Conservation (phyloP, 2,888 invertebrate genomes). For the Hirtodrosophila alboralis region DNA sequence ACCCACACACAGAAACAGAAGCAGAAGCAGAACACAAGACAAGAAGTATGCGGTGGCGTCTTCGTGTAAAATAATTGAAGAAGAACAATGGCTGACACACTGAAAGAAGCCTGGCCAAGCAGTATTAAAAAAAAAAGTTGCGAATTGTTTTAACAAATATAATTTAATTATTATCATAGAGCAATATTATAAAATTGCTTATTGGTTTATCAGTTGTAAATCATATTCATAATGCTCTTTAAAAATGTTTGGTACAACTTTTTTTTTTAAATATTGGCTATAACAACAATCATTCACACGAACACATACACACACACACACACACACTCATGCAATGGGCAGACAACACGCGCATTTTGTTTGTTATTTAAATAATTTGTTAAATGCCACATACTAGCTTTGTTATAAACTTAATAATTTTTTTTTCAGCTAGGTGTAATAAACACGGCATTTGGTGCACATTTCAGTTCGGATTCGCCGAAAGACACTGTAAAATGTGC, state of each 20-base stretch:
- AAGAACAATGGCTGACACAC: conserved; percentile 71
- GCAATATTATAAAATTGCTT: conserved; percentile 6
- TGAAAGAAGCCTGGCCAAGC: conserved; percentile 35
- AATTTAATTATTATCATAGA: conserved; percentile 2
- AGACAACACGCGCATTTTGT: conserved; percentile 42
- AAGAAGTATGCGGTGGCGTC: conserved; percentile 72
- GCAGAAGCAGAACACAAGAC: conserved; percentile 34
- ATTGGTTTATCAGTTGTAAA: conserved; percentile 21
- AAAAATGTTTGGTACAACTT: conserved; percentile 31
- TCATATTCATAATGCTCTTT: conserved; percentile 4
- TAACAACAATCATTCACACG: conserved; percentile 56
- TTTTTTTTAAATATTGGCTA: conserved; percentile 23
- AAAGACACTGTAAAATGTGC: conserved; percentile 53
- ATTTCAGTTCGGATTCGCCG: conserved; percentile 23
- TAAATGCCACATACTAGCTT: conserved; percentile 11
- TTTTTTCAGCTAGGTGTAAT: conserved; percentile 26
- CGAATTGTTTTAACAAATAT: conserved; percentile 2
- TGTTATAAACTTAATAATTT: conserved; percentile 23
- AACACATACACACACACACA: conserved; percentile 25
- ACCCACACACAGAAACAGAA: conserved; percentile 15
- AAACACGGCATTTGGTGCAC: conserved; percentile 34
- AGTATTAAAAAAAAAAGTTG: conserved; percentile 18
- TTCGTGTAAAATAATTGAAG: conserved; percentile 70
- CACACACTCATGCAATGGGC: conserved; percentile 11
- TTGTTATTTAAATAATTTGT: conserved; percentile 42